Evolutionary conservation across 2,113 vertebrate genomes (phyloP).

Genomic region (Calonectris borealis): DNA sequence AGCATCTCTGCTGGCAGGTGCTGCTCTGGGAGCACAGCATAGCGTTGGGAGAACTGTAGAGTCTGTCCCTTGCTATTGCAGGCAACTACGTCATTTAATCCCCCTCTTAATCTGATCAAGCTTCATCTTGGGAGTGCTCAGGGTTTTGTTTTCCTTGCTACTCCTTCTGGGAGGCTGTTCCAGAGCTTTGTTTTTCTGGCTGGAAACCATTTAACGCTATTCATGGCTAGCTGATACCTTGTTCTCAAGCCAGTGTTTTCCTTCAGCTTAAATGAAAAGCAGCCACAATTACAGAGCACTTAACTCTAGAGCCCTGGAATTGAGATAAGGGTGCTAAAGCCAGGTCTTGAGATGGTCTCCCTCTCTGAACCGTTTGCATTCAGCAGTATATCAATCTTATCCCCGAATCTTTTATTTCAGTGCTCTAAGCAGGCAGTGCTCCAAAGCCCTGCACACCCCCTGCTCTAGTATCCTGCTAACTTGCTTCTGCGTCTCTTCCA

Average conservation of each 20-base stretch:
- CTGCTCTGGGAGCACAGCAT: background rate
- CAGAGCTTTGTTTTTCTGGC: slow-evolving; percentile 54
- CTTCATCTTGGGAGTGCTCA: slow-evolving; percentile 18
- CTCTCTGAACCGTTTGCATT: background rate
- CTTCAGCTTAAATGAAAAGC: slow-evolving; percentile 35
- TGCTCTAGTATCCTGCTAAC: background rate
- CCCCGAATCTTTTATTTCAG: background rate
- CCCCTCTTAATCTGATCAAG: slow-evolving; percentile 22
- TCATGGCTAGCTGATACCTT: slow-evolving; percentile 40
- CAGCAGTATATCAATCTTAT: background rate
- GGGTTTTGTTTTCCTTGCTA: slow-evolving; percentile 52
- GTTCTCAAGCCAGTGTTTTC: slow-evolving; percentile 56
- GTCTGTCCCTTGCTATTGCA: background rate
- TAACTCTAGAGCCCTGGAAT: background rate
- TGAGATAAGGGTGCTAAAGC: background rate
- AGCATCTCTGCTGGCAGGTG: slow-evolving; percentile 27
- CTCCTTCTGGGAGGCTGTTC: slow-evolving; percentile 44
- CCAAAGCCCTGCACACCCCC: background rate
- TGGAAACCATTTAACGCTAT: background rate
- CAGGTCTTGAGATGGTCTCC: background rate
- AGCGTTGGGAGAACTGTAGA: background rate
- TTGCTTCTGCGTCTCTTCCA: slow-evolving; percentile 74
- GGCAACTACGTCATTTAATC: slow-evolving; percentile 39
- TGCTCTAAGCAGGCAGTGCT: background rate
- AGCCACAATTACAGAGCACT: slow-evolving; percentile 34